Base-by-base conservation (phyloP, 2,797 vertebrate species). In the Macropus fuliginosus region DNA sequence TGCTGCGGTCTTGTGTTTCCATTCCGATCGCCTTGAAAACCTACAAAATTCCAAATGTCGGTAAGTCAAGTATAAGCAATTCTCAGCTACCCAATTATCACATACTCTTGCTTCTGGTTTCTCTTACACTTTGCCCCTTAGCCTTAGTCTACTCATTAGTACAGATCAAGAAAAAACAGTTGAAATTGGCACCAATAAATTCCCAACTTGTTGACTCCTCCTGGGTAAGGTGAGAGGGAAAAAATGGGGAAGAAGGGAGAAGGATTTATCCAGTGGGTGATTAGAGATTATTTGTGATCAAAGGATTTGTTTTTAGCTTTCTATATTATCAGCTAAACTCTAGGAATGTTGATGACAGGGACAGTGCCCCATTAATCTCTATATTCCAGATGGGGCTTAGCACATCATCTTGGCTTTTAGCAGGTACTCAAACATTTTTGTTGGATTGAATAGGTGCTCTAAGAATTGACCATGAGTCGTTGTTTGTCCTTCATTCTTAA, bases 21-120 rank as follows among this genome's bases (percentile, higher is more conserved):
- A 0, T 97, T 98, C 96, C 98, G 97, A 0, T 97, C 98, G 1
- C 93, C 95, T 97, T 98, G 98, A 94, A 98, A 98, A 97, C 97
- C 98, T 99, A 91, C 12, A 93, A 92, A 56, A 97, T 93, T 1
- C 59, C 87, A 96, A 97, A 95, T 93, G 52, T 91, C 16, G 97
- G 89, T 87, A 21, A 87, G 9, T 87, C 40, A 87, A 50, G 31
- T 87, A 87, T 50, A 46, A 13, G 27, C 40, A 50, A 21, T 87
- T 87, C 24, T 87, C 21, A 87, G 46, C 74, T 87, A 87, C 46
- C 0, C 24, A 12, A 5, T 81, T 81, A 81, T 1, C 40, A 40
- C 56, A 1, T 14, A 31, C n/a, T 31, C 28, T 90, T 56, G 56
- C 34, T 54, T 87, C 92, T 28, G 56, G 34, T 2, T 94, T 40